Evolutionary conservation across 2,113 vertebrate species (phyloP), one percentile per base, ranked within the genome.

Genomic region (Aldabrachelys gigantea): DNA sequence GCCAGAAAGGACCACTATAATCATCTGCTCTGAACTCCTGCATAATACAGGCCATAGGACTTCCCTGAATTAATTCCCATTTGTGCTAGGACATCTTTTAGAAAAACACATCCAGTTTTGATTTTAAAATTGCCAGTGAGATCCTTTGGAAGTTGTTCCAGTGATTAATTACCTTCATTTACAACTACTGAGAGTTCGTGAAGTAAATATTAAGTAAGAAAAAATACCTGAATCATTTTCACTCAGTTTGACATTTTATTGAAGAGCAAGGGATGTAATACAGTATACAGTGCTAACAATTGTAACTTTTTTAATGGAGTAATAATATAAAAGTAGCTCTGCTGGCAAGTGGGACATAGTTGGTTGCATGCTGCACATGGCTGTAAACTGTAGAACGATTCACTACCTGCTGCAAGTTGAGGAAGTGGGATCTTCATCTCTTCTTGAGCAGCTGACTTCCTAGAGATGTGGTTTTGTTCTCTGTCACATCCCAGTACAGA

Each of bases 181-280:
- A 52, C 13, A 89, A 84, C 0, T 11, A 27, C 85, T 41, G 76
- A 80, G 38, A 82, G 84, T 78, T 89, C 16, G 38, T 76, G 6
- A 88, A 92, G 35, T 59, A 53, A 81, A 69, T 25, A 25, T 52
- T 44, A 6, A 29, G 13, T 31, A 83, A 50, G 84, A 90, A 75
- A 47, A 85, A 86, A 54, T 65, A 65, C 47, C n/a, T 62, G 82
- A 10, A 17, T 75, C 17, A 25, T 8, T n/a, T 8, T 49, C 29
- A 35, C 17, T 80, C 47, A 29, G 49, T 21, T 52, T 80, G 27
- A 50, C 1, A 3, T 89, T 84, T 91, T 59, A 59, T 52, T 92
- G 12, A 57, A 1, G 72, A 76, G 22, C 6, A 76, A 0, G 1
- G 21, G 50, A 0, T 29, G 52, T 1, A 22, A 24, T 54, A 47